Evolutionary conservation across 2,113 vertebrate genomes (phyloP).

Genomic region (Laterallus jamaicensis): DNA sequence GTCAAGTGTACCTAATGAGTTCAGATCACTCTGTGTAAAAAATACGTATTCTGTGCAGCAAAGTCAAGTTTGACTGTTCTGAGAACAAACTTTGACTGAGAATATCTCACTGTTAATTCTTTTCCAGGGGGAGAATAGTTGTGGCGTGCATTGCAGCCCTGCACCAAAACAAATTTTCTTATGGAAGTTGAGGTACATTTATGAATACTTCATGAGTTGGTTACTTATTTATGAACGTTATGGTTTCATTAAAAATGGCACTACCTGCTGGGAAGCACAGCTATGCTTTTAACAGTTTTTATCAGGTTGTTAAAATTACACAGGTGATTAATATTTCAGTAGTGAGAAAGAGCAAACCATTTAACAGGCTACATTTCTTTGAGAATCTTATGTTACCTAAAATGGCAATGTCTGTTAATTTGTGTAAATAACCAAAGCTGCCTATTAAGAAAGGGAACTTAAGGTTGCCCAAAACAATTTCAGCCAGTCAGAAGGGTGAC

Average conservation of each 20-base stretch:
- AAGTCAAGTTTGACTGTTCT: not conserved
- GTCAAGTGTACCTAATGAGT: not conserved
- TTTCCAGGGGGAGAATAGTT: not conserved
- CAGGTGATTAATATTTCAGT: slow-evolving; percentile 80
- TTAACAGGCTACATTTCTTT: slow-evolving; percentile 56
- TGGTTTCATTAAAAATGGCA: slow-evolving; percentile 76
- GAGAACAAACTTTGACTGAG: not conserved
- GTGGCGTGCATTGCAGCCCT: not conserved
- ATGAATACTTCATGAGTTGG: slow-evolving; percentile 75
- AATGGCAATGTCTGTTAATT: slow-evolving; percentile 59
- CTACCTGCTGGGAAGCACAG: slow-evolving; percentile 75
- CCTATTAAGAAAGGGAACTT: slow-evolving; percentile 33
- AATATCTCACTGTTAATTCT: not conserved
- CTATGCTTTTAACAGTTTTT: slow-evolving; percentile 82
- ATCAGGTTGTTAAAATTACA: slow-evolving; percentile 77
- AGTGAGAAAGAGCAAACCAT: slow-evolving; percentile 69
- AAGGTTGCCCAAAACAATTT: slow-evolving; percentile 13
- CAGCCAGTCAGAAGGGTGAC: not conserved
- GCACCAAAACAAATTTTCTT: slow-evolving; percentile 11
- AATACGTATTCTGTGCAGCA: not conserved
- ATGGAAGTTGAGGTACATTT: slow-evolving; percentile 20
- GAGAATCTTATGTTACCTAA: slow-evolving; percentile 37
- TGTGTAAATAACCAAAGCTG: slow-evolving; percentile 38
- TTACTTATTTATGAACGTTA: slow-evolving; percentile 77
- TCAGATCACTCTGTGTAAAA: not conserved